Evolutionary conservation across 2,113 vertebrate species (phyloP), one percentile per base, ranked within the genome.

Genomic region (Carettochelys insculpta): DNA sequence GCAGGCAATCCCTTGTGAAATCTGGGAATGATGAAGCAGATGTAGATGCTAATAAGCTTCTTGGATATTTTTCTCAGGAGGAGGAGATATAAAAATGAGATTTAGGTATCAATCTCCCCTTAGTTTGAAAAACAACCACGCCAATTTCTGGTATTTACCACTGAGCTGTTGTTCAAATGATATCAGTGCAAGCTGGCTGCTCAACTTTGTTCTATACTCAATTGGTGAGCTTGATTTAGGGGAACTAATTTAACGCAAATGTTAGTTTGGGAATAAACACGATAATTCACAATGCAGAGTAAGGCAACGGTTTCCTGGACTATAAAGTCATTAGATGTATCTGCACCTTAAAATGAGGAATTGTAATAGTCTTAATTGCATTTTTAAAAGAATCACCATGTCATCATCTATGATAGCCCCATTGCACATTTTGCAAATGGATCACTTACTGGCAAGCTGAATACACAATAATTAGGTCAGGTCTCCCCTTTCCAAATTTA

Each of bases 351-450:
- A 68, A 73, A 84, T 45, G 65, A 78, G 11, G 16, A 45, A 85
- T n/a, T 0, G 2, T 3, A 5, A 25, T 43, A 3, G 52, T 27
- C n/a, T 0, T 54, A 54, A 27, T 54, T 54, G 25, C 24, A 54
- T 24, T 54, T 25, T 54, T 54, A 54, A 54, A 54, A 54, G 25
- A 54, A 24, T 82, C 86, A 85, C n/a, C n/a, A n/a, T n/a, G n/a
- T n/a, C n/a, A n/a, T n/a, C n/a, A n/a, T n/a, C n/a, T n/a, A n/a
- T n/a, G n/a, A n/a, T n/a, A n/a, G n/a, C n/a, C n/a, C n/a, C 24
- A 53, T 53, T 53, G 24, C 52, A 53, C 52, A 53, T 11, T 27
- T 29, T 86, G 91, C 51, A 89, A 81, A 87, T 10, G 19, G 17
- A 48, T 90, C 1, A 1, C 45, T 89, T 79, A n/a, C 9, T 65